Base-by-base conservation (phyloP, 2,888 invertebrate genomes). In the Eupithecia subumbrata region DNA sequence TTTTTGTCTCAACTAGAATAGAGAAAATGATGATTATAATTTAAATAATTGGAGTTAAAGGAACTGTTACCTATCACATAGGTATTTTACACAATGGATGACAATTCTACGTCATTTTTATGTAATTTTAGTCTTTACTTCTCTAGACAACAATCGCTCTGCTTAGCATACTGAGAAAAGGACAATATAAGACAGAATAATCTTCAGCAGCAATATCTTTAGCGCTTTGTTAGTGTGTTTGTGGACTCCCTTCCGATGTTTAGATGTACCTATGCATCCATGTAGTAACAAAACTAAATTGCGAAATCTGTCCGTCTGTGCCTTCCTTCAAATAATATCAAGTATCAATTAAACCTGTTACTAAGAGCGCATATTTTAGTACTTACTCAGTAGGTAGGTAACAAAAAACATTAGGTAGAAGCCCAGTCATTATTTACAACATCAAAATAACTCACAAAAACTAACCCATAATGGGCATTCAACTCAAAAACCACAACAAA, bases 401-500 rank as follows among this genome's bases (percentile, higher is more conserved):
- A 56, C 16, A 63, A 67, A 67, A 40, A 43, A 68, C 68, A 45
- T 68, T 43, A 68, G 22, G 18, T 37, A 40, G 37, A 67, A 40
- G 25, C 66, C 12, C 40, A 66, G 11, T 67, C 66, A 40, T 66
- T 37, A 66, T 68, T 68, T 43, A 68, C 68, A 40, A 68, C 68
- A 68, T 40, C 68, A 60, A 60, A 60, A 25, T 60, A 68, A 40
- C 14, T 43, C 68, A 68, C 71, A 37, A 71, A 64, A 43, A 72
- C 37, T n/a, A 12, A 43, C 18, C n/a, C 45, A 37, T 69, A 69
- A 73, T 68, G 63, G 63, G 7, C 30, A 68, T 56, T 69, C 68
- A 69, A 73, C 34, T 8, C 16, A 73, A 56, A 22, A 72, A 63
- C 75, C 75, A 72, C 72, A 69, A 76, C 69, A 72, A 74, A n/a